Percentiles rank a stretch among this genome's conserved stretches.
Evolutionary conservation across 1,140 invertebrate species (phyloP).

Genomic region (Araneus ventricosus): DNA sequence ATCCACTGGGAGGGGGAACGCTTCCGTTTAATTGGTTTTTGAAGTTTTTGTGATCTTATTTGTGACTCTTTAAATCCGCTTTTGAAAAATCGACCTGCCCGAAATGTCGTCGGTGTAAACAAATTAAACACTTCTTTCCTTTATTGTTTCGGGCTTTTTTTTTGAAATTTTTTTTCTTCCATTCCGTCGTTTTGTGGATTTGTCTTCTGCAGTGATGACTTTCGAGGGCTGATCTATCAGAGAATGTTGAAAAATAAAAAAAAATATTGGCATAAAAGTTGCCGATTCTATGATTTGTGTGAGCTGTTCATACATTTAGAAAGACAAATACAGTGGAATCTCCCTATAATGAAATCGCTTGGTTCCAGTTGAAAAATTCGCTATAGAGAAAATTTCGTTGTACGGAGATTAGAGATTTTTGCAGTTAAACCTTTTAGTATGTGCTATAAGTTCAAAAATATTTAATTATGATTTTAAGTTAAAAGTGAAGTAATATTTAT

Average conservation of each 20-base stretch:
- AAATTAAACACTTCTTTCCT: constrained; percentile 52
- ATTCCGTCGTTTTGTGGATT: background rate
- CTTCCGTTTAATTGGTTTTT: constrained; percentile 68
- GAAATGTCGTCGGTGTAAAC: constrained; percentile 47
- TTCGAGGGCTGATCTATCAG: background rate
- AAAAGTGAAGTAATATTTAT: too few species aligned
- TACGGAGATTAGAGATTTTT: too few species aligned
- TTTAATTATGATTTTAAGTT: too few species aligned
- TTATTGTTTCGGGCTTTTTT: background rate
- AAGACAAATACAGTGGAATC: constrained; percentile 27
- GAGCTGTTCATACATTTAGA: background rate
- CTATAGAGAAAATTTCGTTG: too few species aligned
- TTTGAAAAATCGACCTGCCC: constrained; percentile 56
- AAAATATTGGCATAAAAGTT: background rate
- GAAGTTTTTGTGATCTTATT: constrained; percentile 60
- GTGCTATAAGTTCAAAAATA: too few species aligned
- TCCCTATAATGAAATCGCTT: too few species aligned
- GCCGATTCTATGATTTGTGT: background rate
- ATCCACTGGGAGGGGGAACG: background rate
- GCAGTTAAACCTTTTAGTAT: too few species aligned
- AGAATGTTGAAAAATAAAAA: background rate
- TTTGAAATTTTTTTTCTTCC: background rate
- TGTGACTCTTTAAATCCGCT: constrained; percentile 37
- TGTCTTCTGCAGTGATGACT: background rate
- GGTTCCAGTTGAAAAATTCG: too few species aligned